Evolutionary conservation across 2,888 invertebrate species (phyloP), one percentile per base, ranked within the genome.

Genomic region (Heliconius erato): DNA sequence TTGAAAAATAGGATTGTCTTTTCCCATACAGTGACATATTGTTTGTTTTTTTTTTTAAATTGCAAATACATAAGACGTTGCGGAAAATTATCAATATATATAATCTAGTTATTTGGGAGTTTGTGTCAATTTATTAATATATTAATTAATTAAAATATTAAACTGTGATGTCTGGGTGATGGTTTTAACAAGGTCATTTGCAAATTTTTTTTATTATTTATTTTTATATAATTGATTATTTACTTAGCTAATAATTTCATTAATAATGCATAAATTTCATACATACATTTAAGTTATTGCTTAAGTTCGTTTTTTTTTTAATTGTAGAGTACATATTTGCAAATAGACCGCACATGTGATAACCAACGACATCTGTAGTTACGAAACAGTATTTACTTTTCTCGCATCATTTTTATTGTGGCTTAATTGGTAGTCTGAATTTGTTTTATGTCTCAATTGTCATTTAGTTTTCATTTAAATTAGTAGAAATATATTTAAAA

Each of bases 361-460:
- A 93, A 94, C 93, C 93, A 91, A 90, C 88, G 93, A 93, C 94
- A 93, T 93, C 91, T 91, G 89, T 92, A 92, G 91, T 92, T 90
- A 90, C 87, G 88, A 87, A 90, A 91, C 95, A 95, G 95, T 95
- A 95, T 95, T 95, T 95, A 95, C 95, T 95, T 95, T 94, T 94
- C 89, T 89, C 87, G 89, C 85, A 84, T 89, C 86, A 80, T 88
- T 90, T 89, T 90, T 89, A 83, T 91, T 92, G 90, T 89, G 85
- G 87, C 88, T 88, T 91, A 86, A 76, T 86, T 86, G 90, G 89
- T 89, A 89, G 90, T 89, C 89, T 91, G 89, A 91, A 88, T 89
- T 87, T 82, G 79, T 80, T 84, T 79, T 19, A 32, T 28, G 9
- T 35, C n/a, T 23, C 7, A 23, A n/a, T 44, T 4, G 23, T 63